These are phyloP conservation scores for Scomber japonicus DNA, from an alignment of 2,113 vertebrate species.

Conservation along the genomic window DNA sequence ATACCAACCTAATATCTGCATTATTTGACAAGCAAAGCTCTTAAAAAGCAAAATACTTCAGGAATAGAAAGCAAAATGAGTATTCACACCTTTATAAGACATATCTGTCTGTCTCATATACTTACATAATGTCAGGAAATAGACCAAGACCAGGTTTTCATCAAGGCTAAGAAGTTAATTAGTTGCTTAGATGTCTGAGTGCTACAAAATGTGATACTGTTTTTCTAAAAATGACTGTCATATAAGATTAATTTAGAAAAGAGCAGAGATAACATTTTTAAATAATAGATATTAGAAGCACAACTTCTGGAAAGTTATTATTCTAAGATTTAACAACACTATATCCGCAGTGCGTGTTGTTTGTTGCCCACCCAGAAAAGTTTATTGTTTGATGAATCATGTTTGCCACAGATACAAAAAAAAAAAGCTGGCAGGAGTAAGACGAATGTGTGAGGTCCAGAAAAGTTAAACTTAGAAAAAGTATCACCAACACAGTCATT, in stretches of 20 bases:
- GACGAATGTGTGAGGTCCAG: constrained; percentile 30
- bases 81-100: too few species aligned
- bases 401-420: constrained; percentile 13
- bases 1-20: not conserved
- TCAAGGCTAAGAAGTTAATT: not conserved
- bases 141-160: too few species aligned
- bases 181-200: too few species aligned
- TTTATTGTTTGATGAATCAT: constrained; percentile 46
- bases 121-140: too few species aligned
- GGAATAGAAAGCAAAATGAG: not conserved
- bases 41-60: not conserved
- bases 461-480: constrained; percentile 48
- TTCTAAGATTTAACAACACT: constrained; percentile 13
- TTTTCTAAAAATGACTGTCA: too few species aligned
- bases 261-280: not conserved
- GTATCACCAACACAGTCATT: constrained; percentile 14
- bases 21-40: not conserved
- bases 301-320: not conserved
- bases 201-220: too few species aligned
- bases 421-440: constrained; percentile 17
- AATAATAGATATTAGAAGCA: constrained; percentile 6
- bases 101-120: not conserved
- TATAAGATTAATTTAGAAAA: not conserved
- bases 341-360: not conserved
- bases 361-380: constrained; percentile 29